These are phyloP conservation scores for Zaprionus gabonicus DNA, from an alignment of 1,140 invertebrate species.

Conservation along the genomic window DNA sequence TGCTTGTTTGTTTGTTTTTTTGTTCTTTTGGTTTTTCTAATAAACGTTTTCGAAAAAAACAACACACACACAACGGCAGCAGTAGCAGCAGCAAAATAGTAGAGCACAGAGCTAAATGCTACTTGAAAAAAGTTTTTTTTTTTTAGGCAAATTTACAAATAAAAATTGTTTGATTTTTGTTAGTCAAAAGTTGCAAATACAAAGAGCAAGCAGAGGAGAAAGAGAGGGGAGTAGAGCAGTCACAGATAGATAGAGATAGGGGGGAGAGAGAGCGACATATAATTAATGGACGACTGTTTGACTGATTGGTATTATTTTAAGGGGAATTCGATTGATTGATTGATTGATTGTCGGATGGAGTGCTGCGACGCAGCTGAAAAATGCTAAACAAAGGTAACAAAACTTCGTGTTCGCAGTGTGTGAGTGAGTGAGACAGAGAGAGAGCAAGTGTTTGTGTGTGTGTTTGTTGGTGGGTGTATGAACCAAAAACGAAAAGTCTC, in stretches of 20 bases:
- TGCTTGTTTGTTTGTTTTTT: slow-evolving; percentile 3
- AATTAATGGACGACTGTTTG: slow-evolving; percentile 79
- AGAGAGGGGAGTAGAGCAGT: slow-evolving; percentile 37
- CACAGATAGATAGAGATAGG: slow-evolving; percentile 40
- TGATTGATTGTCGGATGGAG: slow-evolving; percentile 59
- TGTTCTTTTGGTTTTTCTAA: slow-evolving; percentile 51
- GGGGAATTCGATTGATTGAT: slow-evolving; percentile 51
- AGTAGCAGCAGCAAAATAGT: slow-evolving; percentile 40
- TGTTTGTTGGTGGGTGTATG: background rate
- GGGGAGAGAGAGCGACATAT: slow-evolving; percentile 60
- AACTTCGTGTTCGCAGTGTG: slow-evolving; percentile 23
- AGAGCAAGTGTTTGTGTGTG: slow-evolving; percentile 8
- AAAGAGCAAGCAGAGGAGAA: slow-evolving; percentile 63
- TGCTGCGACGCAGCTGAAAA: slow-evolving; percentile 68
- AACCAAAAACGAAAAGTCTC: slow-evolving; percentile 25
- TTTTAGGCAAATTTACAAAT: slow-evolving; percentile 49
- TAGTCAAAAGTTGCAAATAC: slow-evolving; percentile 66
- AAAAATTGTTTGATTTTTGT: slow-evolving; percentile 53
- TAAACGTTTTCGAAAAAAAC: slow-evolving; percentile 56
- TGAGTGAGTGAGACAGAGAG: slow-evolving; percentile 14
- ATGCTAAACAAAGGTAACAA: slow-evolving; percentile 67
- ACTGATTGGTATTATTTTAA: slow-evolving; percentile 60
- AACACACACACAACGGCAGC: slow-evolving; percentile 25
- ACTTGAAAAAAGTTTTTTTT: slow-evolving; percentile 61
- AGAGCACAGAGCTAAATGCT: slow-evolving; percentile 51